Conservation (phyloP, 2,888 invertebrate species). For the Phoronis australis region DNA sequence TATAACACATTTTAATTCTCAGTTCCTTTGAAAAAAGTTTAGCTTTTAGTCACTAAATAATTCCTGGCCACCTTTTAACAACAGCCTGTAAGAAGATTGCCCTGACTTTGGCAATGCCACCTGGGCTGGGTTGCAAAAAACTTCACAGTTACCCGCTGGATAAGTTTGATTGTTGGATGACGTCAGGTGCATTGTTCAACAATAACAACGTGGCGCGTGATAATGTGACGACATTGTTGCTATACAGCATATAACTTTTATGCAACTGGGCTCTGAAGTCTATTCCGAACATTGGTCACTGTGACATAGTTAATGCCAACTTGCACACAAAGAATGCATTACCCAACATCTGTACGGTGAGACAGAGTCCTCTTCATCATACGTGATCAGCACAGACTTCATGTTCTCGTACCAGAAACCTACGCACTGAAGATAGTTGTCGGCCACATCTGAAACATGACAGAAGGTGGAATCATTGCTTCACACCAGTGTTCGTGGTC, state of each 20-base stretch:
- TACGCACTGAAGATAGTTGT: conserved; percentile 94
- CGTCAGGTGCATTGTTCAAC: too few species aligned
- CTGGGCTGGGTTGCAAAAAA: too few species aligned
- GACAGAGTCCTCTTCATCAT: conserved; percentile 91
- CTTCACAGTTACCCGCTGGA: too few species aligned
- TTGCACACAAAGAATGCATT: conserved; percentile 15
- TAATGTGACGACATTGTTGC: too few species aligned
- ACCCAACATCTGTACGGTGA: conserved; percentile 97
- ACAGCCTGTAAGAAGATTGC: background rate
- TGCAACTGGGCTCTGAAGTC: too few species aligned
- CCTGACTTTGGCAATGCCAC: background rate
- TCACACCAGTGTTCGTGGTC: too few species aligned
- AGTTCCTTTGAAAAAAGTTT: too few species aligned
- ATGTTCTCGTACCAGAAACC: conserved; percentile 98
- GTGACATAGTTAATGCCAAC: background rate
- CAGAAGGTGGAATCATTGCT: too few species aligned
- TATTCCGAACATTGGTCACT: background rate
- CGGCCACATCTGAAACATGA: conserved; percentile 76
- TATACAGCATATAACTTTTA: too few species aligned
- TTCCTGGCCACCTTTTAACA: background rate
- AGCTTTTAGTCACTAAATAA: background rate
- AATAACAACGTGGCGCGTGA: too few species aligned
- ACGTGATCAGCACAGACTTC: conserved; percentile 91
- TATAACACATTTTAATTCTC: too few species aligned
- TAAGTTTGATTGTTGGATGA: too few species aligned